Conservation (phyloP, 2,888 invertebrate species). For the Actias luna region DNA sequence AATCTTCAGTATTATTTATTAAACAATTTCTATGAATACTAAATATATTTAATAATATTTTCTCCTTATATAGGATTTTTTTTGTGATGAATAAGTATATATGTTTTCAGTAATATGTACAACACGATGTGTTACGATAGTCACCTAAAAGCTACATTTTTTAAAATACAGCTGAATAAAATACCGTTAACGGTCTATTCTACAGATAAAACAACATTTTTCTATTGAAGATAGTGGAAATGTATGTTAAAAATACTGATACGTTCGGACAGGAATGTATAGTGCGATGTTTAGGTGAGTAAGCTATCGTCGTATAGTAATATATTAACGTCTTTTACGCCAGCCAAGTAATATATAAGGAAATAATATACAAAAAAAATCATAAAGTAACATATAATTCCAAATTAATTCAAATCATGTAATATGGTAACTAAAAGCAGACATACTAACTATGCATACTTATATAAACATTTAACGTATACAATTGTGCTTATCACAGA, state of each 20-base stretch:
- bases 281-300: not conserved
- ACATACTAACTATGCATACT: too few relatives aligned
- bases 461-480: too few relatives aligned
- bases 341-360: not conserved
- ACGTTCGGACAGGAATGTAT: not conserved
- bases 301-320: not conserved
- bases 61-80: too few relatives aligned
- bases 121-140: slow-evolving; percentile 19
- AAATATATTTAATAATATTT: too few relatives aligned
- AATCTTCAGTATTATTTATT: too few relatives aligned
- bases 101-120: not conserved
- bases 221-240: slow-evolving; percentile 1
- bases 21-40: too few relatives aligned
- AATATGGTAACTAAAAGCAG: too few relatives aligned
- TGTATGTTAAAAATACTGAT: not conserved
- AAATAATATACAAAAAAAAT: too few relatives aligned
- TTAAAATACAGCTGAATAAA: slow-evolving; percentile 11
- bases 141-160: slow-evolving; percentile 28
- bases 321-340: not conserved
- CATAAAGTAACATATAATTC: too few relatives aligned
- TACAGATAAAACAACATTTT: slow-evolving; percentile 19
- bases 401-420: too few relatives aligned
- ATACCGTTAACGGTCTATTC: slow-evolving; percentile 5
- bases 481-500: too few relatives aligned
- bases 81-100: too few relatives aligned